Conservation (phyloP, 2,113 vertebrate species). For the Sapajus apella region DNA sequence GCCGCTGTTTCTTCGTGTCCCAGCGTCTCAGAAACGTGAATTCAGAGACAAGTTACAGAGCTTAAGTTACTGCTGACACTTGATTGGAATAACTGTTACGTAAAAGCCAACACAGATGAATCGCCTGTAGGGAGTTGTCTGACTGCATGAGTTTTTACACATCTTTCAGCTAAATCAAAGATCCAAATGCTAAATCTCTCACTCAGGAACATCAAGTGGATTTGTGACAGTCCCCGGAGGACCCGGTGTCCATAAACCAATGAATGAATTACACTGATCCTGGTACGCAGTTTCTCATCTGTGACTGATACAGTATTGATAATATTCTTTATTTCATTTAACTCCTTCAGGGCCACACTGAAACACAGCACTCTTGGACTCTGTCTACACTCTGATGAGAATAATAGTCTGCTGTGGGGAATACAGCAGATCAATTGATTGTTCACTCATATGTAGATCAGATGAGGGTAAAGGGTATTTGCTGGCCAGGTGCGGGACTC, state of each 20-base stretch:
- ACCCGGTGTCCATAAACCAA: slow-evolving; percentile 83
- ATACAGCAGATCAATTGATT: not conserved
- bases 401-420: not conserved
- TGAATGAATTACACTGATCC: slow-evolving; percentile 82
- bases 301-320: slow-evolving; percentile 81
- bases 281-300: slow-evolving; percentile 78
- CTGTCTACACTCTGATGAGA: not conserved
- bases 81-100: slow-evolving; percentile 79
- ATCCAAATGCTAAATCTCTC: slow-evolving; percentile 85
- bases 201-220: slow-evolving; percentile 82
- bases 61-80: slow-evolving; percentile 77
- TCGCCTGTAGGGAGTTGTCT: slow-evolving; percentile 83
- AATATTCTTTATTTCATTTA: slow-evolving; percentile 79
- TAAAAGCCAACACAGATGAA: slow-evolving; percentile 82
- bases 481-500: not conserved
- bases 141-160: slow-evolving; percentile 83
- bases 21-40: slow-evolving; percentile 44
- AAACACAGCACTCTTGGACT: not conserved
- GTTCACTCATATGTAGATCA: not conserved
- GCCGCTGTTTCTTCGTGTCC: not conserved
- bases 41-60: slow-evolving; percentile 56
- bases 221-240: slow-evolving; percentile 84
- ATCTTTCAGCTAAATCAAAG: slow-evolving; percentile 85
- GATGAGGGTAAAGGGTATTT: not conserved
- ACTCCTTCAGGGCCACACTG: slow-evolving; percentile 74